Conservation (phyloP, 64 coral and sea anemone genomes). For the Montipora efflorescens region DNA sequence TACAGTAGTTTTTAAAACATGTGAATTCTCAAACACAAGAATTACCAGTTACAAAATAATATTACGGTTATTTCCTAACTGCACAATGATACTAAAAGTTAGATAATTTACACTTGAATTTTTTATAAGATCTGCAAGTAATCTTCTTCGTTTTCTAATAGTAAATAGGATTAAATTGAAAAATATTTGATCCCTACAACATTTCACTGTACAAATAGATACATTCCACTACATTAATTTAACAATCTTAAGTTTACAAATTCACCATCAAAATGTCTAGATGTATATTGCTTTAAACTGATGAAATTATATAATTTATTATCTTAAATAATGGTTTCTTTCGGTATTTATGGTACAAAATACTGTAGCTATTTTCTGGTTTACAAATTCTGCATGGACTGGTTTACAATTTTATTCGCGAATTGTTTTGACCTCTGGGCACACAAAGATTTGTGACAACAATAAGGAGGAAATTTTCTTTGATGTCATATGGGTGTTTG, state of each 20-base stretch:
- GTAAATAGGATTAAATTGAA: neutral
- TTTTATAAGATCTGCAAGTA: neutral
- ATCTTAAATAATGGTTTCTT: neutral
- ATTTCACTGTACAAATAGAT: slow-evolving; percentile 35
- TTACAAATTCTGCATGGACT: slow-evolving; percentile 13
- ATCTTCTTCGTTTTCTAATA: neutral
- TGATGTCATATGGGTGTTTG: slow-evolving; percentile 14
- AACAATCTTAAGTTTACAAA: slow-evolving; percentile 14
- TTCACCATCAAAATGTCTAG: neutral
- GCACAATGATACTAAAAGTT: neutral
- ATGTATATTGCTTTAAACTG: neutral
- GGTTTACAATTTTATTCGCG: neutral
- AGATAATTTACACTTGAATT: neutral
- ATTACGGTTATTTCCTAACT: neutral
- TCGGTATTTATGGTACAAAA: slow-evolving; percentile 18
- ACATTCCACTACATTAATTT: slow-evolving; percentile 5
- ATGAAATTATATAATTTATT: slow-evolving; percentile 16
- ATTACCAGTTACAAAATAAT: too few species aligned
- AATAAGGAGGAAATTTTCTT: neutral
- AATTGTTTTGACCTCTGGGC: slow-evolving; percentile 2
- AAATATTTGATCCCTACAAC: neutral
- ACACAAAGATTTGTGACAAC: neutral
- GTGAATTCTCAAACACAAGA: too few species aligned
- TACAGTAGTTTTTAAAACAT: neutral
- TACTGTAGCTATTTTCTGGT: neutral